Evolutionary conservation across 2,888 invertebrate species (phyloP), one percentile per base, ranked within the genome.

Genomic region (Leucophenga montana): DNA sequence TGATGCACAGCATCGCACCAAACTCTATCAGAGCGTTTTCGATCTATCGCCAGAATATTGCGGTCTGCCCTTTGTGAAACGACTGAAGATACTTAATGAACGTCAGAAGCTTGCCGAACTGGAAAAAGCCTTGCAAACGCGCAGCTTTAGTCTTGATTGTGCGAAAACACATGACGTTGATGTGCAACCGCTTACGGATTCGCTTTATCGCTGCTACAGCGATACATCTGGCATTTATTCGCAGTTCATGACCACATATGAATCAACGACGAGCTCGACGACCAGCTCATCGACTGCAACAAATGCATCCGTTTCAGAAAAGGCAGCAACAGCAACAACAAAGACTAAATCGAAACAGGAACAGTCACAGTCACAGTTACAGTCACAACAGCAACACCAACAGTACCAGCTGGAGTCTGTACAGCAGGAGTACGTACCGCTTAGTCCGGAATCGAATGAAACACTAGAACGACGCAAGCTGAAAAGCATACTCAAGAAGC

Each of bases 21-120:
- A 95, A 87, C 92, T 92, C 85, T 95, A 95, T 88, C 91, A 92
- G 73, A 95, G 95, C n/a, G 94, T 95, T 66, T 95, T 95, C 82
- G 96, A 96, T 86, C 88, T 96, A 46, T 95, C 95, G 9, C 96
- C 96, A 0, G 96, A 96, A 86, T 96, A 95, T 81, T 94, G 94
- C 66, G 94, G 95, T 14, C 88, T 96, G 71, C 95, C 96, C 0
- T 96, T 96, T 85, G 95, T 96, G 0, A 96, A 96, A 88, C 95
- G 95, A 81, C 89, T 96, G 64, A 95, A 96, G 90, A 96, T 96
- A 78, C 90, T 96, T 61, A 96, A 96, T 87, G 96, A 96, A 89
- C 91, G 95, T 11, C 95, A 95, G 86, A 96, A 95, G 89, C 88
- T 96, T 73, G 95, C 94, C 44, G 95, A 95, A 85, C 89, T 96